Evolutionary conservation across 2,888 invertebrate genomes (phyloP).

Genomic region (Rhopalosiphum nymphaeae): DNA sequence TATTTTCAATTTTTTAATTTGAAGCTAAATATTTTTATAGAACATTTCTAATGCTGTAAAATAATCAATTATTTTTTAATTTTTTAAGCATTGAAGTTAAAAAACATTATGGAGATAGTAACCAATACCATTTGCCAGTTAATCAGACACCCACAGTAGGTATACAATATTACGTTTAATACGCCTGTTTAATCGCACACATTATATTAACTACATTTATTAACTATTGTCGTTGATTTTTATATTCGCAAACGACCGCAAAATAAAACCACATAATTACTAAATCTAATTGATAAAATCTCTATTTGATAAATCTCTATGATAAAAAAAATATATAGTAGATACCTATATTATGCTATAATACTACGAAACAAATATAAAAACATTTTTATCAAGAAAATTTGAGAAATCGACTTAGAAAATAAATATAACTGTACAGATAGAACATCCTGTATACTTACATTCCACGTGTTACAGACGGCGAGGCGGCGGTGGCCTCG

Average conservation of each 20-base stretch:
- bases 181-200: not conserved
- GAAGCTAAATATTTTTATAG: not conserved
- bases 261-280: not conserved
- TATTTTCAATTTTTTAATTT: not conserved
- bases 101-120: not conserved
- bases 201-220: not conserved
- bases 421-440: not conserved
- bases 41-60: not conserved
- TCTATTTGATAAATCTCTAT: no score
- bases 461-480: not conserved
- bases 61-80: not conserved
- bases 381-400: not conserved
- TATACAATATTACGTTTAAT: not conserved
- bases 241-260: not conserved
- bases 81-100: not conserved
- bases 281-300: no score
- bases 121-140: not conserved
- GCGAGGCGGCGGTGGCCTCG: not conserved
- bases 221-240: not conserved
- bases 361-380: not conserved
- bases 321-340: not conserved
- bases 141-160: not conserved
- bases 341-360: not conserved
- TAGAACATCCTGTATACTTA: not conserved
- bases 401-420: not conserved